Evolutionary conservation across 2,797 vertebrate species (phyloP), one percentile per base, ranked within the genome.

Genomic region (Acanthopagrus latus): DNA sequence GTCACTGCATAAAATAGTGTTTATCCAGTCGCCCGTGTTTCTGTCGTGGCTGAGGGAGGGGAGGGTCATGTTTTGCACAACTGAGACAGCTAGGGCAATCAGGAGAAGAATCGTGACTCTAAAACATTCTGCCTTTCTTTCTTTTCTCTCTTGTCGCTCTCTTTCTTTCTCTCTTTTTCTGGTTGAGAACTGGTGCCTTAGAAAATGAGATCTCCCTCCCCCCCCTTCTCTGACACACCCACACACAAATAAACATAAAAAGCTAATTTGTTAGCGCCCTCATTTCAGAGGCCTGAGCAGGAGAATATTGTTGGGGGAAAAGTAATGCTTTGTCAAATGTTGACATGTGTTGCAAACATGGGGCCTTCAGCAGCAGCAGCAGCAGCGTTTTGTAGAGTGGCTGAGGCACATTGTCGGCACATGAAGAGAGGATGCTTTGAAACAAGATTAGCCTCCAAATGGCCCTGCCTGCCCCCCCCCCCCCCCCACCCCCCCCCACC

Each of bases 1-100:
- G 93, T 91, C 94, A 92, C 86, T 94, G 93, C 94, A 94, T 96
- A 95, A 96, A 96, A 96, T 93, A 95, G 94, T 95, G 93, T 95
- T 95, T 95, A 96, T 94, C 94, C 92, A 94, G 94, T 95, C 94
- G 91, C 85, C 89, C 80, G 56, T 93, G 90, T 92, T 92, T 90
- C 88, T 93, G 91, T 92, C 89, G 83, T 71, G 89, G 91, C 82
- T 86, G 91, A 89, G 84, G 85, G 90, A 92, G 91, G 90, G 93
- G 91, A 92, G 93, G 92, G 91, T 92, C 90, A 89, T 93, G 93
- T 94, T 93, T 94, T 91, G 93, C 88, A 91, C 89, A 90, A 91
- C 87, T 82, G 88, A 93, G 93, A 93, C 93, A 93, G 92, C 87
- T 33, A 81, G 86, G 86, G 92, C 92, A 93, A 91, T 92, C 89